Evolutionary conservation across 2,888 invertebrate species (phyloP).

Genomic region (Troides aeacus): DNA sequence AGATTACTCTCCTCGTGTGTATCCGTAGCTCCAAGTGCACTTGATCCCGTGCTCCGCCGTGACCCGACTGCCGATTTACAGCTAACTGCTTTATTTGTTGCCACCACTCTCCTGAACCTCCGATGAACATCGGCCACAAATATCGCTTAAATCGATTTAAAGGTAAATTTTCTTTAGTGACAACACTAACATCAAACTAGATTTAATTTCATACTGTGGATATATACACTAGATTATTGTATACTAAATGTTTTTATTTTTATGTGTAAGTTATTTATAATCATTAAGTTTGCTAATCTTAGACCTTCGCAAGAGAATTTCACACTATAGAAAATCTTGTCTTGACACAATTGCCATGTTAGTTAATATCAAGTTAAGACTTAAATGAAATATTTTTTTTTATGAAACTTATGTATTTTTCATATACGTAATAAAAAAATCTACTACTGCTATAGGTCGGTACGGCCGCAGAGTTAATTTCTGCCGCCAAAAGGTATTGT

Average conservation of each 20-base stretch:
- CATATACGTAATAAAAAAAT: too few relatives aligned
- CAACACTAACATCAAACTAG: neutral
- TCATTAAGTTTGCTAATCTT: neutral
- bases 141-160: slow-evolving; percentile 19
- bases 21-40: slow-evolving; percentile 52
- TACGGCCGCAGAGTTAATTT: too few relatives aligned
- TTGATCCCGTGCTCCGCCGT: slow-evolving; percentile 71
- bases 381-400: too few relatives aligned
- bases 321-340: slow-evolving; percentile 3
- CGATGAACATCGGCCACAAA: slow-evolving; percentile 29
- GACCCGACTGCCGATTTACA: slow-evolving; percentile 68
- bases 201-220: too few relatives aligned
- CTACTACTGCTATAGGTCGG: too few relatives aligned
- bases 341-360: too few relatives aligned
- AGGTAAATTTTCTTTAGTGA: slow-evolving; percentile 5
- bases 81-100: slow-evolving; percentile 75
- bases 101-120: slow-evolving; percentile 43
- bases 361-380: too few relatives aligned
- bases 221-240: too few relatives aligned
- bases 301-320: neutral
- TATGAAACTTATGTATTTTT: too few relatives aligned
- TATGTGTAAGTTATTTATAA: neutral
- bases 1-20: slow-evolving; percentile 43
- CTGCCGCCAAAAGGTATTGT: too few relatives aligned
- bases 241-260: too few relatives aligned